A percentile compares a stretch with the other conserved stretches of the same genome.
Evolutionary conservation across 2,113 vertebrate genomes (phyloP).

Genomic region (Passer domesticus): DNA sequence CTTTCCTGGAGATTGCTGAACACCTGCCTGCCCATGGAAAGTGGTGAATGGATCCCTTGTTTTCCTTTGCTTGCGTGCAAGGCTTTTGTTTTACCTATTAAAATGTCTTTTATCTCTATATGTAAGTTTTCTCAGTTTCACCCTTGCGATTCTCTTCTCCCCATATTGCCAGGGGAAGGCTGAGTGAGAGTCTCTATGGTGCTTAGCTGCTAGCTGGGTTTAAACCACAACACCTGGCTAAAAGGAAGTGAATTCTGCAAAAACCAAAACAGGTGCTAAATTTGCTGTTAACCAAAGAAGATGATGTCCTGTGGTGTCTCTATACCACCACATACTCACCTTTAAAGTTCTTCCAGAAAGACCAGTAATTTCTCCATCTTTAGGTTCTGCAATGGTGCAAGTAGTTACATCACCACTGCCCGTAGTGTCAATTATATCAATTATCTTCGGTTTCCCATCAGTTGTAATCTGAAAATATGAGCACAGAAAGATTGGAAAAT

Average conservation of each 20-base stretch:
- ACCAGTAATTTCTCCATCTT: conserved; percentile 86
- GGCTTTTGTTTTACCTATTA: background rate
- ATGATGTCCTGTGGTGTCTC: background rate
- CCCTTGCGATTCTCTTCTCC: background rate
- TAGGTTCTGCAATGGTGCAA: conserved; percentile 83
- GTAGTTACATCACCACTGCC: conserved; percentile 97
- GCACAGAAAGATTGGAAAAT: background rate
- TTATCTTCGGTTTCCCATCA: conserved; percentile 94
- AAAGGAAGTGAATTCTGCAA: background rate
- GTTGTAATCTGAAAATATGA: conserved; percentile 83
- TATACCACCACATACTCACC: conserved; percentile 64
- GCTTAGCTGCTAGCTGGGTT: background rate
- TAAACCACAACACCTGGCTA: background rate
- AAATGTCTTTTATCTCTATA: background rate
- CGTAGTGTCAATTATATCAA: conserved; percentile 97
- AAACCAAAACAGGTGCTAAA: background rate
- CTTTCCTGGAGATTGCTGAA: background rate
- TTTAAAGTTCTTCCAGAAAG: conserved; percentile 91
- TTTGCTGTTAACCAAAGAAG: background rate
- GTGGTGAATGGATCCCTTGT: background rate
- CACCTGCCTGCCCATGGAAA: background rate
- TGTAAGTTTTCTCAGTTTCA: background rate
- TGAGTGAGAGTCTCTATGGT: background rate
- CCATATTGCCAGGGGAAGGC: background rate
- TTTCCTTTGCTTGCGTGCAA: fast-evolving